phyloP scores from a whole-genome alignment of 2,888 invertebrate species.

The Agonopterix heracliana region DNA sequence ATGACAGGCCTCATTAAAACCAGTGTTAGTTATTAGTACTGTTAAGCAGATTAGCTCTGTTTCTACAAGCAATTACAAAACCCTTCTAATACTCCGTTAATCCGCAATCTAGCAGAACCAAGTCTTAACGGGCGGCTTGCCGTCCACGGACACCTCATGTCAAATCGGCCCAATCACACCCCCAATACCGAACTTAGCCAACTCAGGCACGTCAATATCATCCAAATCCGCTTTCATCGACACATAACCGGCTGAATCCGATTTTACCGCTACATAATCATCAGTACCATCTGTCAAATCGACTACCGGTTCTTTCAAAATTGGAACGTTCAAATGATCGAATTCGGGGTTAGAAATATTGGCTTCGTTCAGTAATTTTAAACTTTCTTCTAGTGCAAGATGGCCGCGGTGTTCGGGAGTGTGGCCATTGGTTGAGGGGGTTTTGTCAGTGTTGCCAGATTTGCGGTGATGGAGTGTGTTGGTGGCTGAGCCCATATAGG shows the following conservation, averaged over 20 bases:
- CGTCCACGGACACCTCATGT: conserved; percentile 51
- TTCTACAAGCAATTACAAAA: no score
- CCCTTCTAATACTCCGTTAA: not conserved
- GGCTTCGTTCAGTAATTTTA: conserved; percentile 65
- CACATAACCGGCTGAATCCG: conserved; percentile 24
- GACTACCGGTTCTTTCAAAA: conserved; percentile 52
- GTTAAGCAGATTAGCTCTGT: no score
- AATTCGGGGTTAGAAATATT: conserved; percentile 63
- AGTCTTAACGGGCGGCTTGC: conserved; percentile 63
- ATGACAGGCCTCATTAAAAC: no score
- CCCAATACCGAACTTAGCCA: conserved; percentile 50
- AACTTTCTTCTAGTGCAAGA: conserved; percentile 59
- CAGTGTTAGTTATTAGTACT: no score
- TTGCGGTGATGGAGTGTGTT: conserved; percentile 58
- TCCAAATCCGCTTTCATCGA: conserved; percentile 42
- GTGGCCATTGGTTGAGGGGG: conserved; percentile 40
- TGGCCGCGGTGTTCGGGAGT: conserved; percentile 55
- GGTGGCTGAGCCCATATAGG: conserved; percentile 54
- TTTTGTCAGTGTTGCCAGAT: conserved; percentile 31
- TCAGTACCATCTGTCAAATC: conserved; percentile 55
- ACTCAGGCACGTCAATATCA: conserved; percentile 55
- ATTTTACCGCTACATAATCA: conserved; percentile 59
- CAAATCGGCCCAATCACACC: conserved; percentile 47
- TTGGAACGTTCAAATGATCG: conserved; percentile 21
- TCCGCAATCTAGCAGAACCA: conserved; percentile 67